Evolutionary conservation across 2,797 vertebrate species (phyloP).

Genomic region (Hippocampus kuda): DNA sequence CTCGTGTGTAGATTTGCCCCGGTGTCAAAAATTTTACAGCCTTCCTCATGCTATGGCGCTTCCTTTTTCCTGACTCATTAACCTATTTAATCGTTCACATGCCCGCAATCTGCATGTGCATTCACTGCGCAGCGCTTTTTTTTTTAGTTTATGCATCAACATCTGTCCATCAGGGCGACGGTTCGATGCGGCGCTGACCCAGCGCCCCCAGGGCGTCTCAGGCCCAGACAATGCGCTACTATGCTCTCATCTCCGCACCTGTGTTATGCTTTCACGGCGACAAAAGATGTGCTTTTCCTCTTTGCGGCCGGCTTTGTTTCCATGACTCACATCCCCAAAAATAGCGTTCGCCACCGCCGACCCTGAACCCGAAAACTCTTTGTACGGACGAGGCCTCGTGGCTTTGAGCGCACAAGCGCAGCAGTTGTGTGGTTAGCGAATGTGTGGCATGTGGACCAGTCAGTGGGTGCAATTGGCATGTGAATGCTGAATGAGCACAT

Average conservation of each 20-base stretch:
- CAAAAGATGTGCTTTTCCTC: conserved; percentile 41
- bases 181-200: conserved; percentile 11
- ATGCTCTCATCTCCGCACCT: conserved; percentile 45
- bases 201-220: conserved; percentile 9
- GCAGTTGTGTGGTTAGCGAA: conserved; percentile 20
- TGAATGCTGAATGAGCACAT: conserved; percentile 21
- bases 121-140: too few relatives aligned
- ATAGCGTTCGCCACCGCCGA: conserved; percentile 39
- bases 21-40: neutral
- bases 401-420: conserved; percentile 29
- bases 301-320: conserved; percentile 40
- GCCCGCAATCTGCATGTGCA: neutral
- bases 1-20: neutral
- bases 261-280: conserved; percentile 52
- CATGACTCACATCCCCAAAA: conserved; percentile 51
- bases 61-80: neutral
- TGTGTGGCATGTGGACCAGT: conserved; percentile 4
- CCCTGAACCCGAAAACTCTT: conserved; percentile 27
- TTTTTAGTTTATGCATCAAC: conserved; percentile 11
- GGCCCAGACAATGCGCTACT: conserved; percentile 36
- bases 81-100: neutral
- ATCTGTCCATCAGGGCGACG: conserved; percentile 31
- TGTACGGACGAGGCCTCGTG: conserved; percentile 31
- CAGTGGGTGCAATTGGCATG: conserved; percentile 22
- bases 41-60: neutral